phyloP scores from a whole-genome alignment of 1,140 invertebrate species.

The Drosophila sechellia region DNA sequence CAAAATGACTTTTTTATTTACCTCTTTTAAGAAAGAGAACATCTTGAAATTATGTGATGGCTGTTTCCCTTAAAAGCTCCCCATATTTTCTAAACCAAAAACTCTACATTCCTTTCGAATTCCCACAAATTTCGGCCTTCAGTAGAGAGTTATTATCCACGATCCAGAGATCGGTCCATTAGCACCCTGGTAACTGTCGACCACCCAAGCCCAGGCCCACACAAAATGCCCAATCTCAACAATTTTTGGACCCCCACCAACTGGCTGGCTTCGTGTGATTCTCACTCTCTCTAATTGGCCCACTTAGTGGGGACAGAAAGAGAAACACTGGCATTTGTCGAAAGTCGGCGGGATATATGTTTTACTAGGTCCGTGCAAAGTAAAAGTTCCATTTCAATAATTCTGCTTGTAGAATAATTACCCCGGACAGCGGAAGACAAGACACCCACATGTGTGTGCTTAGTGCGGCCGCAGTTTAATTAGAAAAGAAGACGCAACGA shows the following conservation, averaged over 20 bases:
- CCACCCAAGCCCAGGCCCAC: constrained; percentile 29
- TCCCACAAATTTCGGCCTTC: neutral
- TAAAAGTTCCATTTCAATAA: constrained; percentile 59
- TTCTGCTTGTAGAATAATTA: constrained; percentile 65
- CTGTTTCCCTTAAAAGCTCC: no score
- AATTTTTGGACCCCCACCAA: constrained; percentile 26
- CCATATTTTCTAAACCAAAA: no score
- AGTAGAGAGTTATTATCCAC: constrained; percentile 6
- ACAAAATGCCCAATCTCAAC: neutral
- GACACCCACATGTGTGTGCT: constrained; percentile 51
- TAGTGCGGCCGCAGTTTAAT: constrained; percentile 57
- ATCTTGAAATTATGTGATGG: no score
- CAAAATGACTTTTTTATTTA: no score
- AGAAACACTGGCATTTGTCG: constrained; percentile 19
- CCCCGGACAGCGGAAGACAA: constrained; percentile 25
- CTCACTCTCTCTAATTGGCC: constrained; percentile 57
- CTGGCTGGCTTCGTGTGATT: constrained; percentile 24
- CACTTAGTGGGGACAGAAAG: constrained; percentile 34
- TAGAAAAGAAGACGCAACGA: constrained; percentile 55
- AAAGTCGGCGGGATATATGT: constrained; percentile 31
- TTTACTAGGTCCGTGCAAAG: constrained; percentile 24
- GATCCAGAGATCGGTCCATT: constrained; percentile 4
- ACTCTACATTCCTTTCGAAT: no score
- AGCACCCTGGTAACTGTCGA: constrained; percentile 4
- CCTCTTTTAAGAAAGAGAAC: no score